Evolutionary conservation across 2,113 vertebrate genomes (phyloP), one percentile per base, ranked within the genome.

Genomic region (Oxygymnocypris stewartii): DNA sequence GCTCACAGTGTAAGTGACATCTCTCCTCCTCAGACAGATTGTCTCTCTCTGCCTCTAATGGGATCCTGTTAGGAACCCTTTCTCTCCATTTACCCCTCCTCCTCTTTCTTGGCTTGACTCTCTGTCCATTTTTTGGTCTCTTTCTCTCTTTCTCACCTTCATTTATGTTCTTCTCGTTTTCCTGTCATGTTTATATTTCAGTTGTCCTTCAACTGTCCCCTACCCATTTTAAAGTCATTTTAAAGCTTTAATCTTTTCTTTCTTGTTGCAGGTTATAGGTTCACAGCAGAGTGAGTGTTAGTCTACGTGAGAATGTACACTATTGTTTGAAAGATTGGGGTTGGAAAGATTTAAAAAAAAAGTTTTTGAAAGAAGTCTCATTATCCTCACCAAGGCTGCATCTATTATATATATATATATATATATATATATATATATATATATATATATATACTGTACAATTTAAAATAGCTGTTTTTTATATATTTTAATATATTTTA

Each of bases 11-110:
- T 92, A 93, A 93, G 93, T 93, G 95, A 94, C 93, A 94, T 90
- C 92, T 94, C 93, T 94, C 91, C 92, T 93, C 90, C 91, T 93
- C 93, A 94, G 92, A 95, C 93, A 93, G 93, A 95, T 95, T 92
- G 93, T 92, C 92, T 92, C 91, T 87, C 91, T 90, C 90, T 87
- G 73, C 51, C 75, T 79, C 90, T 94, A 94, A 93, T 92, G 90
- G 91, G 91, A 90, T 89, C 90, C 89, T 59, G 89, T 94, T 92
- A 90, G 88, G 87, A 84, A 85, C 87, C 89, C 51, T 91, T 87
- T 89, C 83, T 88, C 89, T 85, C 87, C 78, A 28, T 88, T 89
- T 84, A 73, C 82, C 76, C 79, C 63, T 42, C 10, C 23, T 51
- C 57, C 69, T 47, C 69, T 51, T 84, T 54, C 77, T 79, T 82